Evolutionary conservation across 1,140 invertebrate genomes (phyloP), one percentile per base, ranked within the genome.

Genomic region (Odontomachus brunneus): DNA sequence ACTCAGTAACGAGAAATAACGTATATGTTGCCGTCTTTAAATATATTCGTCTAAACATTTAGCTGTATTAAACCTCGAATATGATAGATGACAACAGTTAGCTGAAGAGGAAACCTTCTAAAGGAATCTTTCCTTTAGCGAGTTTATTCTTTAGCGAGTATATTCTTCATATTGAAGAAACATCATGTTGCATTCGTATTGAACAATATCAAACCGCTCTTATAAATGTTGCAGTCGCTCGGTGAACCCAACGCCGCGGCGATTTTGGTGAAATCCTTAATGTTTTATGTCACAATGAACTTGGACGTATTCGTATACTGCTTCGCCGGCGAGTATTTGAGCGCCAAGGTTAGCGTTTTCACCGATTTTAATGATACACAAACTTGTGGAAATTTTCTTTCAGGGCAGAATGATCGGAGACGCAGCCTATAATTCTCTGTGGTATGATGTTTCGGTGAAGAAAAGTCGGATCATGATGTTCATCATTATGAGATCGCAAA

Each of bases 301-400:
- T 7, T 65, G 5, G 82, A 84, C 9, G 53, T 60, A 1, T 85
- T 83, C 14, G 53, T 63, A 38, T 82, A 76, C 48, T 85, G 81
- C 14, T 83, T 71, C 11, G 33, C 19, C 5, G 82, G 84, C 2
- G 81, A 85, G 78, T 67, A 83, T 72, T 17, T 85, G 0, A 85
- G 44, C 19, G 65, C 63, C 1, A 80, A 80, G 75, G 63, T 80
- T 0, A 76, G 9, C 24, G 1, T 51, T 1, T 0, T 24, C 1
- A 22, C 4, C 26, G 22, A 33, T 51, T 51, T 62, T 17, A 2
- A 2, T 22, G n/a, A 1, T 75, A 38, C 9, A 60, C 62, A 19
- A 53, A 82, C 33, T 63, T 22, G 19, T 9, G 1, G 0, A 49
- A 15, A 17, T 38, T 2, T 4, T 26, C 1, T 80, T 80, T 62